These are phyloP conservation scores for Phalacrocorax aristotelis DNA, from an alignment of 2,113 vertebrate genomes.

Conservation along the genomic window DNA sequence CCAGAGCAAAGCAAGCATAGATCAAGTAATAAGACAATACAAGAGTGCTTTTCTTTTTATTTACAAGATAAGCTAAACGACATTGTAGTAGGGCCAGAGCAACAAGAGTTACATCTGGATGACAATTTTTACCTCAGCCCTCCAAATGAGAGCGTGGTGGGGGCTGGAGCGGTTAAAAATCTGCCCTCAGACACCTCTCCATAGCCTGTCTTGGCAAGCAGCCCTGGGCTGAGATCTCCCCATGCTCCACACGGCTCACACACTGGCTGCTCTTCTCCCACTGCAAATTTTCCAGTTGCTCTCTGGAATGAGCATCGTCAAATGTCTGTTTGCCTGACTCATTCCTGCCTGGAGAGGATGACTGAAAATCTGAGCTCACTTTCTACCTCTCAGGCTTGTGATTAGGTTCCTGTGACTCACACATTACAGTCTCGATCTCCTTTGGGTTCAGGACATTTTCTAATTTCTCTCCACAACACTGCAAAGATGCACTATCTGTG, in stretches of 20 bases:
- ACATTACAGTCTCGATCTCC: neutral
- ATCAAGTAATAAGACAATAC: neutral
- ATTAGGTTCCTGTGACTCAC: conserved; percentile 42
- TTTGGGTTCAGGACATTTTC: neutral
- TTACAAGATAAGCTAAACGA: neutral
- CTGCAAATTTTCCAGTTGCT: neutral
- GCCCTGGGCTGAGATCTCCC: neutral
- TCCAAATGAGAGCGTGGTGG: fast-evolving
- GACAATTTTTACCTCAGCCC: neutral
- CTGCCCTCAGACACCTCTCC: neutral
- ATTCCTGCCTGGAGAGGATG: conserved; percentile 19
- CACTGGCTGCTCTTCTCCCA: neutral
- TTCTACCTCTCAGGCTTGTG: neutral
- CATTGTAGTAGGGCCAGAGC: neutral
- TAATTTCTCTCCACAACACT: neutral
- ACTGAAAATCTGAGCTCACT: neutral
- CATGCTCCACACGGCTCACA: fast-evolving
- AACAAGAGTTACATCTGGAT: neutral
- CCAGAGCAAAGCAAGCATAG: neutral
- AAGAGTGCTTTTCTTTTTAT: neutral
- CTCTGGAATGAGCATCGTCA: neutral
- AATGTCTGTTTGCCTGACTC: conserved; percentile 24
- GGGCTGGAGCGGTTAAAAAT: neutral
- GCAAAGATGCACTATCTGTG: neutral
- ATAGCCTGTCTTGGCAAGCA: neutral